Evolutionary conservation across 2,113 vertebrate genomes (phyloP), one percentile per base, ranked within the genome.

Genomic region (Cepphus grylle): DNA sequence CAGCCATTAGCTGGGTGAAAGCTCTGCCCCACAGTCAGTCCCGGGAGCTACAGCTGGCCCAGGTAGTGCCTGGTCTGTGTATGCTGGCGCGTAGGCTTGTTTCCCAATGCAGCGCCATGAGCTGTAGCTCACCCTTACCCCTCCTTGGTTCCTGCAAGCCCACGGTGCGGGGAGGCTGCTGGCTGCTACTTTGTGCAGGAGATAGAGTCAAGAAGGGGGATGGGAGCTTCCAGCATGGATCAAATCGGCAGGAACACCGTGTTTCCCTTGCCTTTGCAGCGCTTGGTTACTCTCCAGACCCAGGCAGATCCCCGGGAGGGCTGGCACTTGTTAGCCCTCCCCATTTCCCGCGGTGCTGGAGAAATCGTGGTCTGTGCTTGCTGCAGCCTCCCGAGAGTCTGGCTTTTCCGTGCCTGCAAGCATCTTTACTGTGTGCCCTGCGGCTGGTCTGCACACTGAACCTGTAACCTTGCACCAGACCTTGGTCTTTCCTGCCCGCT

Each of bases 21-120:
- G 81, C 96, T 25, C 45, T 30, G 43, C 88, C 86, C 25, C 66
- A 7, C 43, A 70, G 66, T 70, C 26, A 88, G 74, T 61, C 58
- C 45, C 1, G 1, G 77, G 8, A 84, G 63, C 73, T 67, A 34
- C 67, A 71, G 84, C 72, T 38, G 65, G 81, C 70, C 27, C 77
- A 40, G 58, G 53, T 29, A 49, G 65, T 15, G 66, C 83, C 81
- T 52, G 78, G 58, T 43, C 66, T n/a, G 47, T 30, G 8, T 49
- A 22, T 29, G 83, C 80, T 2, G 7, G 63, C 4, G 1, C 1
- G 1, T 53, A 17, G 55, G n/a, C 19, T 34, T n/a, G 1, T 12
- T 56, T 70, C 45, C 79, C 43, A 3, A 2, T 0, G 36, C 42
- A 5, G 52, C n/a, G 52, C 53, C 9, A 0, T 1, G 0, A 71